These are phyloP conservation scores for Pegoplata infirma DNA, from an alignment of 2,888 invertebrate genomes.

Conservation along the genomic window DNA sequence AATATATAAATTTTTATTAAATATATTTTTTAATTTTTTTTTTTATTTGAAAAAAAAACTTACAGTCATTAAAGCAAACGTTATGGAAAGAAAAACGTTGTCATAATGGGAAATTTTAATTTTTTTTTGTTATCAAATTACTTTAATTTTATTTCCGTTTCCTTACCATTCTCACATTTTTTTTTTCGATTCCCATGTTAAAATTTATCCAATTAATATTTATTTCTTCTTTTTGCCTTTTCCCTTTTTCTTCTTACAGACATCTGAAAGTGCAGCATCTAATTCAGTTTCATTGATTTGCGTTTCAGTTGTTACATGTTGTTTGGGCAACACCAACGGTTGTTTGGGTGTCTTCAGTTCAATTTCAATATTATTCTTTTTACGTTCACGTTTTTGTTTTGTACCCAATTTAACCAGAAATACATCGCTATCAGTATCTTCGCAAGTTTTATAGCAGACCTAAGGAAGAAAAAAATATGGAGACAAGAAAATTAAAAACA, in stretches of 20 bases:
- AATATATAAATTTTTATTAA: too few relatives aligned
- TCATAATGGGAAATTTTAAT: neutral
- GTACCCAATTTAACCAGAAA: conserved; percentile 87
- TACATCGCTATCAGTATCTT: conserved; percentile 85
- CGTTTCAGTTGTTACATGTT: conserved; percentile 83
- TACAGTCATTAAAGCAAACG: too few relatives aligned
- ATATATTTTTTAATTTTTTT: too few relatives aligned
- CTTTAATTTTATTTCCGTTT: neutral
- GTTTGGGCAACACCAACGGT: conserved; percentile 80
- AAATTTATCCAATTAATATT: neutral
- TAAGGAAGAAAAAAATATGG: conserved; percentile 48
- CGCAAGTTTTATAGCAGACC: conserved; percentile 76
- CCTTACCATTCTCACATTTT: neutral
- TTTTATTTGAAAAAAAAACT: too few relatives aligned
- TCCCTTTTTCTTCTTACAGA: conserved; percentile 56
- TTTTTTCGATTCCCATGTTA: neutral
- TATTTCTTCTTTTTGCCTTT: conserved; percentile 61
- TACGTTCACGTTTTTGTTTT: conserved; percentile 84
- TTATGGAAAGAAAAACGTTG: too few relatives aligned
- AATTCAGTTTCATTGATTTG: conserved; percentile 82
- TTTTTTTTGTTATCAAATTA: neutral
- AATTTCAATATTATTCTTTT: conserved; percentile 83
- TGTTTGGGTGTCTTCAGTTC: conserved; percentile 87
- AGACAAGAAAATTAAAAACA: conserved; percentile 6
- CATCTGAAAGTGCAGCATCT: conserved; percentile 62